Conservation (phyloP, 2,888 invertebrate genomes). For the Sinelater perroti region DNA sequence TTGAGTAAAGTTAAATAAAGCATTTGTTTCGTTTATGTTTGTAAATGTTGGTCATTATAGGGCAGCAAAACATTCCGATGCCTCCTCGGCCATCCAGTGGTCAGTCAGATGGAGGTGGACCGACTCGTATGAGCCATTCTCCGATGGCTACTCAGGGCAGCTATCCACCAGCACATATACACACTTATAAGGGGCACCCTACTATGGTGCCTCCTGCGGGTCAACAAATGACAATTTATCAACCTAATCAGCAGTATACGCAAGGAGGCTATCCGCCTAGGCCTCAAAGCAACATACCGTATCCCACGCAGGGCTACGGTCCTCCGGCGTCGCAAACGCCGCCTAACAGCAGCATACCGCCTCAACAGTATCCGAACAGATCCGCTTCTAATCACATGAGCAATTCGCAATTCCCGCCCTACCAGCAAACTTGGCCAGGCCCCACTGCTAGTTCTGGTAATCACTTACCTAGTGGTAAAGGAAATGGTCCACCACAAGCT, state of each 20-base stretch:
- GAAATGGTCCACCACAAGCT: constrained; percentile 53
- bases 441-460: constrained; percentile 46
- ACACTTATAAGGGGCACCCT: constrained; percentile 71
- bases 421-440: constrained; percentile 56
- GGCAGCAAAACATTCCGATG: constrained; percentile 94
- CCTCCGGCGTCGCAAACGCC: constrained; percentile 62
- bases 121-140: constrained; percentile 74
- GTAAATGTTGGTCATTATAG: constrained; percentile 62
- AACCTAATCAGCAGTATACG: constrained; percentile 66
- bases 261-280: constrained; percentile 64
- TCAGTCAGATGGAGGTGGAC: constrained; percentile 69
- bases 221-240: constrained; percentile 67
- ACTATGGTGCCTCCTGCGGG: constrained; percentile 59
- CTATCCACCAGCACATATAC: constrained; percentile 69
- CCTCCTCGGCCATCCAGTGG: constrained; percentile 93
- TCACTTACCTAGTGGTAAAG: constrained; percentile 50
- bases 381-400: constrained; percentile 67
- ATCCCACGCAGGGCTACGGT: constrained; percentile 64
- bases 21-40: too few species aligned
- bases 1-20: too few species aligned
- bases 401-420: constrained; percentile 60
- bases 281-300: constrained; percentile 63
- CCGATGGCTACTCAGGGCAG: constrained; percentile 71
- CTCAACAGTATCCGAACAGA: constrained; percentile 64
- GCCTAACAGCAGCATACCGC: constrained; percentile 57